Evolutionary conservation across 2,888 invertebrate species (phyloP).

Genomic region (Sphaerophoria rueppellii): DNA sequence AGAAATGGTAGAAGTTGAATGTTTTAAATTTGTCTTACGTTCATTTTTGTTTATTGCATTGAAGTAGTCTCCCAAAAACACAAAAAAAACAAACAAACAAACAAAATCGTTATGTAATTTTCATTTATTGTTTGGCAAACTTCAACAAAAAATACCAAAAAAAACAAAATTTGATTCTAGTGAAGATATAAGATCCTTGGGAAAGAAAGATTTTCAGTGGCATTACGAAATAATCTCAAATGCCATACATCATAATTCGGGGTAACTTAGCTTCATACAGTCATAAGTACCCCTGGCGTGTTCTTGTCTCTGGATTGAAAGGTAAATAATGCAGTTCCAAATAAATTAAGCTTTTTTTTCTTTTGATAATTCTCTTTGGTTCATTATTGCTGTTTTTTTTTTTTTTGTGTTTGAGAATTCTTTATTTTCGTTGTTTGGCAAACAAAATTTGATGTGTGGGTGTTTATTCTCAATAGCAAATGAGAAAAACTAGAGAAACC

Average conservation of each 20-base stretch:
- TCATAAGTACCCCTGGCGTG: slow-evolving; percentile 93
- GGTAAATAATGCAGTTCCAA: slow-evolving; percentile 82
- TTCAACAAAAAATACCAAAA: slow-evolving; percentile 27
- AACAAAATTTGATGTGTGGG: slow-evolving; percentile 5
- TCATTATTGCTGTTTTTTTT: slow-evolving; percentile 19
- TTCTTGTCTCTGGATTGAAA: slow-evolving; percentile 93
- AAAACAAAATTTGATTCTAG: slow-evolving; percentile 60
- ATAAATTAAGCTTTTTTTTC: slow-evolving; percentile 38
- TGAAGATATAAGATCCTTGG: slow-evolving; percentile 45
- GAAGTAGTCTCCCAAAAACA: slow-evolving; percentile 1
- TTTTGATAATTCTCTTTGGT: slow-evolving; percentile 12
- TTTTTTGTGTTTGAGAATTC: neutral
- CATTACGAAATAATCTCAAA: slow-evolving; percentile 80
- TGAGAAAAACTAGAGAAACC: no score
- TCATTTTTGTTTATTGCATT: slow-evolving; percentile 1
- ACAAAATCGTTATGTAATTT: slow-evolving; percentile 31
- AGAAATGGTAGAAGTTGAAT: slow-evolving; percentile 29
- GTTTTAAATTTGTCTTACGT: slow-evolving; percentile 14
- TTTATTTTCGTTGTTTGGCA: slow-evolving; percentile 17
- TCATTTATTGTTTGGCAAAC: slow-evolving; percentile 16
- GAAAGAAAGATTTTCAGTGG: slow-evolving; percentile 68
- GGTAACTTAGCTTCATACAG: slow-evolving; percentile 94
- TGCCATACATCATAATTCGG: slow-evolving; percentile 95
- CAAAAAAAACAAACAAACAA: slow-evolving; percentile 21
- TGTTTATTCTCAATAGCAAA: neutral